These are phyloP conservation scores for Lindbergichthys nudifrons DNA, from an alignment of 2,797 vertebrate genomes.

Conservation along the genomic window DNA sequence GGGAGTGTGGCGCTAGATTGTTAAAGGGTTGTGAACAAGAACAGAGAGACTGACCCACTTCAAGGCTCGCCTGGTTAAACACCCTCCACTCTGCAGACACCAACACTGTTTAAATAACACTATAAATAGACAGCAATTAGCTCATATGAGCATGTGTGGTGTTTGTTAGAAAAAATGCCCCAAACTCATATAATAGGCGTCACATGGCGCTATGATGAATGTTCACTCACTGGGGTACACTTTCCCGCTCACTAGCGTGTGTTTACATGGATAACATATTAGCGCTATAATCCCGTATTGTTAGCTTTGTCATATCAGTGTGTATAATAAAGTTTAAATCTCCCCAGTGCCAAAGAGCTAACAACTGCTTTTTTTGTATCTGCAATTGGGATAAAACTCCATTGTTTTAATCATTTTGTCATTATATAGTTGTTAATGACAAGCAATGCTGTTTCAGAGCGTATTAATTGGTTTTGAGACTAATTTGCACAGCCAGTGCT, in stretches of 20 bases:
- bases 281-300: constrained; percentile 29
- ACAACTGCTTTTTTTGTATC: constrained; percentile 16
- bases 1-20: constrained; percentile 13
- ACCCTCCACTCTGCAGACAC: constrained; percentile 19
- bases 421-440: constrained; percentile 50
- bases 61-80: constrained; percentile 39
- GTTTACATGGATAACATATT: constrained; percentile 35
- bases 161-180: constrained; percentile 28
- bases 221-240: too few relatives aligned
- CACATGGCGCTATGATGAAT: neutral
- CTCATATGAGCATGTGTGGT: neutral
- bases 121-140: constrained; percentile 48
- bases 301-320: constrained; percentile 15
- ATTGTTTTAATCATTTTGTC: constrained; percentile 46
- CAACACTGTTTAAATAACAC: constrained; percentile 29
- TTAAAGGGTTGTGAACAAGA: constrained; percentile 49
- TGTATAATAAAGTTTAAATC: constrained; percentile 28
- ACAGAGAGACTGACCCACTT: constrained; percentile 50
- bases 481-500: constrained; percentile 10
- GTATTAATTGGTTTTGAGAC: constrained; percentile 38
- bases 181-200: constrained; percentile 21
- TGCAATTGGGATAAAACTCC: constrained; percentile 9
- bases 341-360: constrained; percentile 18
- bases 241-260: constrained; percentile 18
- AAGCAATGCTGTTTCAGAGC: constrained; percentile 31